Evolutionary conservation across 2,797 vertebrate genomes (phyloP).

Genomic region (Cynopterus sphinx): DNA sequence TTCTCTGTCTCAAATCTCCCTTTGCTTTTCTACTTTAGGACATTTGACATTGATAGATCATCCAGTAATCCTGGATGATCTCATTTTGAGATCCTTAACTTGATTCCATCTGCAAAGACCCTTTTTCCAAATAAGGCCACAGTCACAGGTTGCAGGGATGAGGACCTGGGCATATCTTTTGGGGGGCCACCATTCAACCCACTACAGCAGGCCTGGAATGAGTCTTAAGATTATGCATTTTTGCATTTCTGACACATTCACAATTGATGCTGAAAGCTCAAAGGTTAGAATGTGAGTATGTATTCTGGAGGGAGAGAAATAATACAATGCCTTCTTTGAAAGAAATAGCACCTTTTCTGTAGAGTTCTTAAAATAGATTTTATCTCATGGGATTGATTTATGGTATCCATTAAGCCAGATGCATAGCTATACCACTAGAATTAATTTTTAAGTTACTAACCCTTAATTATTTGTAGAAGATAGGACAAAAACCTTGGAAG

Average conservation of each 20-base stretch:
- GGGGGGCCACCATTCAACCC: accelerated
- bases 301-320: slow-evolving; percentile 7
- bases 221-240: not conserved
- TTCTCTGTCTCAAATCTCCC: not conserved
- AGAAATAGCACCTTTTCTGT: slow-evolving; percentile 63
- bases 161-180: not conserved
- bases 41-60: not conserved
- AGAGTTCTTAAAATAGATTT: slow-evolving; percentile 72
- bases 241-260: not conserved
- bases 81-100: not conserved
- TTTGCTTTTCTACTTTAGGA: not conserved
- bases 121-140: not conserved
- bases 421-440: slow-evolving; percentile 63
- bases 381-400: slow-evolving; percentile 78
- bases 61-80: not conserved
- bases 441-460: slow-evolving; percentile 79
- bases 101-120: not conserved
- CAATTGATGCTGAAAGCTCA: not conserved
- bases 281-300: not conserved
- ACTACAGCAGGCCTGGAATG: no score
- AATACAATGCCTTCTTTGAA: slow-evolving; percentile 40
- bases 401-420: slow-evolving; percentile 74
- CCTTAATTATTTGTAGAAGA: slow-evolving; percentile 78
- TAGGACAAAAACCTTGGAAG: slow-evolving; percentile 64
- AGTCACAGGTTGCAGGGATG: no score